Conservation (phyloP, 2,113 vertebrate genomes). For the Strix uralensis region DNA sequence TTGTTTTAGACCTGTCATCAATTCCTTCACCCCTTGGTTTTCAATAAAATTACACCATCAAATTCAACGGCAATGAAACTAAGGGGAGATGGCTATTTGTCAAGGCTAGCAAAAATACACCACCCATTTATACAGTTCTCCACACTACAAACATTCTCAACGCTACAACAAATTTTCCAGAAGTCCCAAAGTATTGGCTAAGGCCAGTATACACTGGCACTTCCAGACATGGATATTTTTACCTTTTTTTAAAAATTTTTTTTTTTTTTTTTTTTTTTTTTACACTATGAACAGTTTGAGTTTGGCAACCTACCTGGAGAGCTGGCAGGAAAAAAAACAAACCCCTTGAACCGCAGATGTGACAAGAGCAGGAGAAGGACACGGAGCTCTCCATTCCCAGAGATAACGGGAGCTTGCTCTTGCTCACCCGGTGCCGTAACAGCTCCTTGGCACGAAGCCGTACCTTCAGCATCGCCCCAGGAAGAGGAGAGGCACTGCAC, state of each 20-base stretch:
- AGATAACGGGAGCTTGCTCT: fast-evolving
- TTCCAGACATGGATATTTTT: background rate
- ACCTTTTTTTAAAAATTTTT: no score
- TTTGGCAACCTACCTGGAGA: background rate
- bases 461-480: background rate
- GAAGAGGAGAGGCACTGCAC: background rate
- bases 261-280: background rate
- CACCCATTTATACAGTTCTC: background rate
- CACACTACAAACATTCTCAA: background rate
- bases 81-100: no score
- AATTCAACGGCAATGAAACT: background rate
- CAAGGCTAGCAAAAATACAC: background rate
- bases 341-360: fast-evolving
- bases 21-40: background rate
- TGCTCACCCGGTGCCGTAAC: fast-evolving
- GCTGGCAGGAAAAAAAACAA: background rate
- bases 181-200: background rate
- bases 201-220: background rate
- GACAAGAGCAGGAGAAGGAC: background rate
- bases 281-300: background rate
- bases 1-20: background rate
- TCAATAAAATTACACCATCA: background rate
- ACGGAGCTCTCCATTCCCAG: fast-evolving
- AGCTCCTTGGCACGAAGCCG: fast-evolving
- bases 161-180: no score